These are phyloP conservation scores for Clinocottus analis DNA, from an alignment of 2,113 vertebrate genomes.

Conservation along the genomic window DNA sequence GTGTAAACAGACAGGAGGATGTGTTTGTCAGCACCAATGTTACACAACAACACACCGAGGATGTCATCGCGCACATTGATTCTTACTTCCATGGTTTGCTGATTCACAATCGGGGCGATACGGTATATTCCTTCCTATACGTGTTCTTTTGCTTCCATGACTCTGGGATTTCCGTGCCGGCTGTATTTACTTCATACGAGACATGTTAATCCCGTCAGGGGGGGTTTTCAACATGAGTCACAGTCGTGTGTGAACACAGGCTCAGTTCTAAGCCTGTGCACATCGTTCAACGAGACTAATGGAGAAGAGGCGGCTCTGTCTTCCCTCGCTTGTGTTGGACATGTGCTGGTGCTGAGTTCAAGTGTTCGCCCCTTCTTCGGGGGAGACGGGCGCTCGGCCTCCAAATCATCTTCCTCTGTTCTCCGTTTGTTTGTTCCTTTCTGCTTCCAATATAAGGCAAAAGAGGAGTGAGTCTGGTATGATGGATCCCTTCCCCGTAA, in stretches of 20 bases:
- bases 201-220: constrained; percentile 42
- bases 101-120: constrained; percentile 12
- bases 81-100: constrained; percentile 1
- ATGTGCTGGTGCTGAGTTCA: constrained; percentile 11
- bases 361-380: constrained; percentile 45
- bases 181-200: constrained; percentile 19
- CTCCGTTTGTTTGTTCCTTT: too few species aligned
- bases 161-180: constrained; percentile 25
- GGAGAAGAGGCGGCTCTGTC: neutral
- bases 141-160: constrained; percentile 41
- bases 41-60: constrained; percentile 43
- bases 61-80: constrained; percentile 15
- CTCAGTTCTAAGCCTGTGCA: neutral
- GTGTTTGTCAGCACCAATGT: constrained; percentile 59
- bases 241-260: neutral
- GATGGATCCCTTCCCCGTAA: too few species aligned
- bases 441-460: too few species aligned
- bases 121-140: neutral
- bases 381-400: constrained; percentile 43
- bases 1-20: constrained; percentile 51
- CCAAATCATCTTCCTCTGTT: too few species aligned
- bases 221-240: constrained; percentile 21
- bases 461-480: too few species aligned
- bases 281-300: neutral
- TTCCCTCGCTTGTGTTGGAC: constrained; percentile 1